Evolutionary conservation across 2,888 invertebrate genomes (phyloP), one percentile per base, ranked within the genome.

Genomic region (Mesorhabditis belari): DNA sequence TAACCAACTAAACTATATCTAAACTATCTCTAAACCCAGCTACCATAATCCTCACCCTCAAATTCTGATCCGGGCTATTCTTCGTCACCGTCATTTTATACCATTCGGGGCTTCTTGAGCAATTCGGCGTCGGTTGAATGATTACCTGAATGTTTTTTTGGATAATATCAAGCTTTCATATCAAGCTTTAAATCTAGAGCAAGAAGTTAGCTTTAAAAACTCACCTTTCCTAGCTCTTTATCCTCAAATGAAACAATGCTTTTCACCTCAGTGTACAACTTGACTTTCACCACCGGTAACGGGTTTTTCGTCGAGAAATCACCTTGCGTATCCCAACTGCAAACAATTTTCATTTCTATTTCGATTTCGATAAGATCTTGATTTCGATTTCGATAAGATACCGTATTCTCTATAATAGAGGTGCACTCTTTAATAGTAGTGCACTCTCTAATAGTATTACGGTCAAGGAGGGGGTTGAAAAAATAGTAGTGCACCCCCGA

Each of bases 231-330:
- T 35, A 98, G 84, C 84, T 98, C 96, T 82, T 96, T 96, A 82
- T 98, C 98, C 84, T 99, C 98, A 61, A 99, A 85, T n/a, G 95
- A 91, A 57, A 99, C 85, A 86, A 98, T 91, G 59, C 92, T 92
- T 24, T 94, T 92, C 82, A 93, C 95, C 84, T 98, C 98, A 0
- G 95, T 94, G 82, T 91, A 96, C 29, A 96, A 84, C 83, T 98
- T 96, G 57, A 71, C 90, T 86, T 98, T 99, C 19, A 99, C 95
- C 23, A 90, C 88, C 51, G 98, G 98, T 66, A 98, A 85, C 1
- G 96, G 92, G 82, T 96, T 93, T 65, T 92, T 93, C 58, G 96
- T 98, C 73, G 92, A 91, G 84, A 98, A 99, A 84, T 99, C 98
- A 59, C 95, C 98, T 86, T 96, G 96, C 0, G 96, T 98, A 81